These are phyloP conservation scores for Pampusana beccarii DNA, from an alignment of 2,113 vertebrate species.

Conservation along the genomic window DNA sequence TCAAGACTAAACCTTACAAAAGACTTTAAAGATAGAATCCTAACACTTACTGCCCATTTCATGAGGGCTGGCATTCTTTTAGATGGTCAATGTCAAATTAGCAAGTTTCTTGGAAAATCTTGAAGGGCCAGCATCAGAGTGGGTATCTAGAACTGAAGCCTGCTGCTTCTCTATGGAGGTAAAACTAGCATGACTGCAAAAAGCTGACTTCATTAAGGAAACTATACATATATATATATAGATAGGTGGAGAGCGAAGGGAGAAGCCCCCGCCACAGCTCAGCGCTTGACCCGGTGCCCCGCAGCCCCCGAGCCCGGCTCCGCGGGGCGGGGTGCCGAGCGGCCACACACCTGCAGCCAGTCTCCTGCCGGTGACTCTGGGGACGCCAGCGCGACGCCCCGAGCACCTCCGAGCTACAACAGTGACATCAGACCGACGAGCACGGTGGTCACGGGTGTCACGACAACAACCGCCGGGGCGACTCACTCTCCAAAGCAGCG, in stretches of 20 bases:
- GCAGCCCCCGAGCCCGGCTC: accelerated
- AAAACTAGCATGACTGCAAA: not conserved
- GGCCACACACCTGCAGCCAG: not conserved
- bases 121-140: not conserved
- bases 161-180: not conserved
- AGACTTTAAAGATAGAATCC: not conserved
- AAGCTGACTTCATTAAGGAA: too few species aligned
- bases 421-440: accelerated
- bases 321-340: not conserved
- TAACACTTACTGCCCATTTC: not conserved
- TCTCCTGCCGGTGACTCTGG: not conserved
- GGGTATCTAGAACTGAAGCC: accelerated
- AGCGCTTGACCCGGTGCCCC: too few species aligned
- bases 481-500: not conserved
- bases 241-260: too few species aligned
- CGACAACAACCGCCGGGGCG: not conserved
- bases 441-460: not conserved
- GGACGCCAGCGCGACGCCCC: not conserved
- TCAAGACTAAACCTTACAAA: not conserved
- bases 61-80: not conserved
- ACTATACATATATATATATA: not conserved
- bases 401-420: not conserved
- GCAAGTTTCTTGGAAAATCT: too few species aligned
- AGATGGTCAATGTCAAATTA: accelerated
- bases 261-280: too few species aligned